Evolutionary conservation across 2,797 vertebrate genomes (phyloP).

Genomic region (Pangasius larnaudii): DNA sequence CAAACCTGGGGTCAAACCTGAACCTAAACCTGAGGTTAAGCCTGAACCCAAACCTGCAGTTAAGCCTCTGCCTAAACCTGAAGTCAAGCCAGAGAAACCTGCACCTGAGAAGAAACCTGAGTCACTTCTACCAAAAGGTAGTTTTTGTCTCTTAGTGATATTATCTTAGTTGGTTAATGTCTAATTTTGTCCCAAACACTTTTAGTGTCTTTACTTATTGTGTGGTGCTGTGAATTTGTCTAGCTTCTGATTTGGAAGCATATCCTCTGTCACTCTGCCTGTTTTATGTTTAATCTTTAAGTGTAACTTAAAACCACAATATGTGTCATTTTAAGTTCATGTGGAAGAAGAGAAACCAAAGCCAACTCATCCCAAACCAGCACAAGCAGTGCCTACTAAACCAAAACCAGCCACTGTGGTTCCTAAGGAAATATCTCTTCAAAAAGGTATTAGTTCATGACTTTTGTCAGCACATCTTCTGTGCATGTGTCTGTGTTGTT

Average conservation of each 20-base stretch:
- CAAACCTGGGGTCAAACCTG: conserved; percentile 63
- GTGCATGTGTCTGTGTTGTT: conserved; percentile 30
- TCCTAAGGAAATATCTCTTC: conserved; percentile 76
- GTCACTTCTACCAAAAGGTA: conserved; percentile 83
- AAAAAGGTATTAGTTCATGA: conserved; percentile 79
- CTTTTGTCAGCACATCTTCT: conserved; percentile 41
- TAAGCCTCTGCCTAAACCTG: conserved; percentile 66
- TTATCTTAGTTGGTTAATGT: conserved; percentile 32
- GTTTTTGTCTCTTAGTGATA: conserved; percentile 46
- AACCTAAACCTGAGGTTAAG: conserved; percentile 64
- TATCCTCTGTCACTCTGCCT: conserved; percentile 57
- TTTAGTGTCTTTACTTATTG: not conserved
- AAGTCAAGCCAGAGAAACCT: conserved; percentile 59
- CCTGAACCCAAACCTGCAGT: conserved; percentile 45
- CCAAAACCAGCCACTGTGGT: conserved; percentile 52
- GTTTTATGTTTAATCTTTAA: conserved; percentile 51
- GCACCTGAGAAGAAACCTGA: conserved; percentile 69
- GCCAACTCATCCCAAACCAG: conserved; percentile 60
- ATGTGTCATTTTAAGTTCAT: conserved; percentile 80
- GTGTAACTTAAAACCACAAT: conserved; percentile 58
- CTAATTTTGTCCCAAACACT: conserved; percentile 41
- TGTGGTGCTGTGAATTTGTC: conserved; percentile 49
- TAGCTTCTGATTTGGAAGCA: conserved; percentile 67
- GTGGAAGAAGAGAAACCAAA: conserved; percentile 79
- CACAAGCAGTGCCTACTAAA: conserved; percentile 54